phyloP scores from a whole-genome alignment of 2,113 vertebrate genomes.

The Myxocyprinus asiaticus region DNA sequence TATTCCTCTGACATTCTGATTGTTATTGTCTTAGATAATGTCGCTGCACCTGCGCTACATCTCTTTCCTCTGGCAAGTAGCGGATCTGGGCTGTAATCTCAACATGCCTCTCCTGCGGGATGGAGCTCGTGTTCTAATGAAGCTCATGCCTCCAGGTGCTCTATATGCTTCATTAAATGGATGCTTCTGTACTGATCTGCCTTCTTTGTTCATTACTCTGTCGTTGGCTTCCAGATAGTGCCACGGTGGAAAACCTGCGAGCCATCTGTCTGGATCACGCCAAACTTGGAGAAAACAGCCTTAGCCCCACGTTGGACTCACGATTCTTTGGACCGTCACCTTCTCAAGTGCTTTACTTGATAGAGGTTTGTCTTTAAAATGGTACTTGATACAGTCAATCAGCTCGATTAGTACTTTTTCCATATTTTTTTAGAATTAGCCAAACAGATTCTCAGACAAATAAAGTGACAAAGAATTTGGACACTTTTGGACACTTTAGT shows the following conservation, averaged over 20 bases:
- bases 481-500: too few species aligned
- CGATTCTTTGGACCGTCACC: constrained; percentile 97
- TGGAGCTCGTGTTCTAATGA: constrained; percentile 97
- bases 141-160: constrained; percentile 97
- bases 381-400: not conserved
- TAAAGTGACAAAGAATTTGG: too few species aligned
- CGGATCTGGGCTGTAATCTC: constrained; percentile 94
- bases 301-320: constrained; percentile 96
- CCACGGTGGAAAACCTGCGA: constrained; percentile 94
- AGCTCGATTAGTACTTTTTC: too few species aligned
- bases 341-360: constrained; percentile 99
- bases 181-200: not conserved
- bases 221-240: constrained; percentile 83
- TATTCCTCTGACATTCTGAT: not conserved
- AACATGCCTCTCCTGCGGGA: constrained; percentile 97
- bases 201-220: not conserved
- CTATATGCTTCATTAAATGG: not conserved
- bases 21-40: constrained; percentile 86
- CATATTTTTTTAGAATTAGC: too few species aligned
- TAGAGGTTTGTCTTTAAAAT: constrained; percentile 82
- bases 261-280: constrained; percentile 96
- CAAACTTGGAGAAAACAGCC: constrained; percentile 97
- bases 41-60: constrained; percentile 97
- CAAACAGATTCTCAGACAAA: too few species aligned
- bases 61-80: constrained; percentile 99